A percentile compares a stretch with the other conserved stretches of the same genome.
phyloP scores from a whole-genome alignment of 1,140 invertebrate species.

The Magallana ariakensis region DNA sequence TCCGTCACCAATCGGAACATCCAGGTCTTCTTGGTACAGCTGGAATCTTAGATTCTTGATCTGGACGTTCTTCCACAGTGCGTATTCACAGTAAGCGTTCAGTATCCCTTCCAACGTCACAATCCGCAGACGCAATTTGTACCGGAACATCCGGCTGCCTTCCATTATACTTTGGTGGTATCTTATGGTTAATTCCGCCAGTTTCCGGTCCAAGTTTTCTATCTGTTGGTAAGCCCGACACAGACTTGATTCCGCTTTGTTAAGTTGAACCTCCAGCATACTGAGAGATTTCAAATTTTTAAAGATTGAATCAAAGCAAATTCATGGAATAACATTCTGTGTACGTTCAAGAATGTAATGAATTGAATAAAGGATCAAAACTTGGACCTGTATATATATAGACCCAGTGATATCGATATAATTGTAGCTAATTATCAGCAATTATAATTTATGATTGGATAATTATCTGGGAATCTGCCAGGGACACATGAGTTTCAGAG shows the following conservation, averaged over 20 bases:
- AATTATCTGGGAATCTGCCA: too few species aligned
- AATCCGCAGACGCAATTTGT: slow-evolving; percentile 27
- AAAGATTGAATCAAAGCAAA: too few species aligned
- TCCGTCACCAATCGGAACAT: neutral
- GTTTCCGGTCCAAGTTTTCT: neutral
- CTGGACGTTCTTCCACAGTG: slow-evolving; percentile 7
- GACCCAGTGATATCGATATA: too few species aligned
- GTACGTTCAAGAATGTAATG: too few species aligned
- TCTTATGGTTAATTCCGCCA: slow-evolving; percentile 25
- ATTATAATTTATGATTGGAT: too few species aligned
- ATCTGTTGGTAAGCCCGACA: slow-evolving; percentile 41
- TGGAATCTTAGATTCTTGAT: slow-evolving; percentile 29
- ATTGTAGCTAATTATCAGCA: too few species aligned
- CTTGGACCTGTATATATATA: too few species aligned
- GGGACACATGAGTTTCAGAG: too few species aligned
- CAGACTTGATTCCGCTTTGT: neutral
- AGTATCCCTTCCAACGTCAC: slow-evolving; percentile 39
- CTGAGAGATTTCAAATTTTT: too few species aligned
- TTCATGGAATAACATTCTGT: too few species aligned
- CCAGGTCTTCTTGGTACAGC: neutral
- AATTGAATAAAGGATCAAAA: too few species aligned
- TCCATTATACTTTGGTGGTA: slow-evolving; percentile 11
- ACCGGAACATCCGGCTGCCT: neutral
- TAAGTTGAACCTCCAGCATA: neutral
- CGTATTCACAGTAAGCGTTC: slow-evolving; percentile 45